Base-by-base conservation (phyloP, 2,113 vertebrate genomes). In the Zapornia atra region DNA sequence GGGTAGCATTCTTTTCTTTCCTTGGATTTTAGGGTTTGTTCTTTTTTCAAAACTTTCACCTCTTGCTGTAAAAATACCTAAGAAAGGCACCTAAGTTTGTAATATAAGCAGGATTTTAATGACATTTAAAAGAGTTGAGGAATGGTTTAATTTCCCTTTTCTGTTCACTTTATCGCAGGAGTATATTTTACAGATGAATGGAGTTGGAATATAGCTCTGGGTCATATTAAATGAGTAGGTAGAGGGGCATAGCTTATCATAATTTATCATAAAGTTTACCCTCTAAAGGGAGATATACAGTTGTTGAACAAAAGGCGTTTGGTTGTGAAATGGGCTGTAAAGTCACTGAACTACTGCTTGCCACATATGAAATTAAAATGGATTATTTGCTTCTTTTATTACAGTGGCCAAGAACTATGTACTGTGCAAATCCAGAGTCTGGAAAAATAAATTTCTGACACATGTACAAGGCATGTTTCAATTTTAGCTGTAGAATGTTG, bases 201-300 rank as follows among this genome's bases (percentile, higher is more conserved):
- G 5, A 24, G 76, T 48, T 48, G n/a, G 42, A 88, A 80, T 72
- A 53, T 12, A 80, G 24, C 46, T 71, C 15, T 79, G 85, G 69
- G 60, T 48, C 50, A 65, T 42, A 53, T 65, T 65, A 75, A 70
- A 65, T 75, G 87, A 82, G 18, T 29, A 76, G 14, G 44, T 51
- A 72, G 34, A 87, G 54, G 21, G 34, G 8, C 29, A 92, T 22
- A 61, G 7, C 26, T 79, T 79, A 69, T 65, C 18, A 60, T 50
- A 94, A 90, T 69, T 86, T 70, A 88, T 86, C 26, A 61, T 77
- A 61, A 86, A 80, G 21, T 82, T 94, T 75, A 79, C 5, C 38
- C 8, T 72, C 11, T 69, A 36, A 76, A 60, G 31, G 21, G 76
- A 36, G 48, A 64, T 34, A 80, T 18, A 46, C 10, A 79, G 24